Evolutionary conservation across 2,888 invertebrate species (phyloP).

Genomic region (Coelogynopora nodosa): DNA sequence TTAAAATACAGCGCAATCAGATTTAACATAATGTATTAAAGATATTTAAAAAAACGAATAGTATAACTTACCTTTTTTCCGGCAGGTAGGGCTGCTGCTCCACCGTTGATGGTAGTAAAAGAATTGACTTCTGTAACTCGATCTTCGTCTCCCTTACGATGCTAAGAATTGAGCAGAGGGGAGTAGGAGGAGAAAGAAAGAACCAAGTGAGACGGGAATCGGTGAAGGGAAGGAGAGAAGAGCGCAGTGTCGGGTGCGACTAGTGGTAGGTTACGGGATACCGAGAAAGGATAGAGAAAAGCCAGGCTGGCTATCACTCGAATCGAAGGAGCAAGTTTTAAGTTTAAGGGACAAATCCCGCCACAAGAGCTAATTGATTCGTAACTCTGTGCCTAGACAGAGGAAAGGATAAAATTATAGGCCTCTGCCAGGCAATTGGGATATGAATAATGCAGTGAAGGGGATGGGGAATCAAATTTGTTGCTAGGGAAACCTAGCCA

Average conservation of each 20-base stretch:
- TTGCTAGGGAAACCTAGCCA: constrained; percentile 23
- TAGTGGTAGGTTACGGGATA: not conserved
- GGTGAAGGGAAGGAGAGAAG: not conserved
- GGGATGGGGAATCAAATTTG: constrained; percentile 24
- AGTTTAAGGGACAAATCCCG: constrained; percentile 25
- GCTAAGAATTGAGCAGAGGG: not conserved
- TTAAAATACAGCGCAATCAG: not conserved
- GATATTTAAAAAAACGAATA: not conserved
- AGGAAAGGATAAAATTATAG: constrained; percentile 1
- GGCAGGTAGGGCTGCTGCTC: not conserved
- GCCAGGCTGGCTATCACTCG: constrained; percentile 28
- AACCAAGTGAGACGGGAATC: not conserved
- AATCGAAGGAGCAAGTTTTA: constrained; percentile 22
- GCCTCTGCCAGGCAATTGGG: constrained; percentile 20
- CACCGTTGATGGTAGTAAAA: constrained; percentile 12
- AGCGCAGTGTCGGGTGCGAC: not conserved
- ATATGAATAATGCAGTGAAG: constrained; percentile 15
- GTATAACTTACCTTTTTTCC: constrained; percentile 8
- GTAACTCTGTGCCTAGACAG: constrained; percentile 24
- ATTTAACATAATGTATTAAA: not conserved
- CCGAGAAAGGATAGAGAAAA: not conserved
- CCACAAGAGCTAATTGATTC: constrained; percentile 31
- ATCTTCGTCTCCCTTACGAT: constrained; percentile 10
- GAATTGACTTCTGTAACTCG: constrained; percentile 16
- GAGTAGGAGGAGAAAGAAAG: not conserved